These are phyloP conservation scores for Acrobasis consociella DNA, from an alignment of 2,888 invertebrate genomes.

Conservation along the genomic window DNA sequence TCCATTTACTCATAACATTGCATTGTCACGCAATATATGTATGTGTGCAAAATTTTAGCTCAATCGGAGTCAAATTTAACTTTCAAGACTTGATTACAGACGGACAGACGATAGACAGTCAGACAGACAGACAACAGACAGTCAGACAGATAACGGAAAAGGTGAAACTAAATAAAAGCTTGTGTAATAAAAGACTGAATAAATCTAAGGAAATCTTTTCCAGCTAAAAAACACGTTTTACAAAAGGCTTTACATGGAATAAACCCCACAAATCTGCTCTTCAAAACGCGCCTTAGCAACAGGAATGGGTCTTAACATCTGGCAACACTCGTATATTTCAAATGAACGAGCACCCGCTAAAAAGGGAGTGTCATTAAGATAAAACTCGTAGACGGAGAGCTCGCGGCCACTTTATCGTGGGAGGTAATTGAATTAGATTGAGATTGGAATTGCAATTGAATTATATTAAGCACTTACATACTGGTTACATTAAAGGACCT, in stretches of 20 bases:
- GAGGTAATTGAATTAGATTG: background rate
- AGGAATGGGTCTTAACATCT: constrained; percentile 14
- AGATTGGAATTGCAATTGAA: background rate
- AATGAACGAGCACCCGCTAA: constrained; percentile 18
- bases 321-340: constrained; percentile 16
- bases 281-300: constrained; percentile 17
- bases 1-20: too few species aligned
- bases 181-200: background rate
- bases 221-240: background rate
- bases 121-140: too few species aligned
- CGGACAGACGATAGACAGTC: too few species aligned
- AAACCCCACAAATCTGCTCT: constrained; percentile 18
- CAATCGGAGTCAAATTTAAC: too few species aligned
- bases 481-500: too few species aligned
- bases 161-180: background rate
- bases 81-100: too few species aligned
- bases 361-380: constrained; percentile 27
- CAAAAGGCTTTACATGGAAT: constrained; percentile 10
- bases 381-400: constrained; percentile 25
- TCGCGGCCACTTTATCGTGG: background rate
- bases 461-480: too few species aligned
- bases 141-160: too few species aligned
- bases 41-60: too few species aligned
- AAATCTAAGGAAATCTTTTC: background rate
- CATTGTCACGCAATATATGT: too few species aligned